Percentiles rank a stretch among this genome's conserved stretches.
Conservation (phyloP, 2,113 vertebrate species). For the Coturnix japonica region DNA sequence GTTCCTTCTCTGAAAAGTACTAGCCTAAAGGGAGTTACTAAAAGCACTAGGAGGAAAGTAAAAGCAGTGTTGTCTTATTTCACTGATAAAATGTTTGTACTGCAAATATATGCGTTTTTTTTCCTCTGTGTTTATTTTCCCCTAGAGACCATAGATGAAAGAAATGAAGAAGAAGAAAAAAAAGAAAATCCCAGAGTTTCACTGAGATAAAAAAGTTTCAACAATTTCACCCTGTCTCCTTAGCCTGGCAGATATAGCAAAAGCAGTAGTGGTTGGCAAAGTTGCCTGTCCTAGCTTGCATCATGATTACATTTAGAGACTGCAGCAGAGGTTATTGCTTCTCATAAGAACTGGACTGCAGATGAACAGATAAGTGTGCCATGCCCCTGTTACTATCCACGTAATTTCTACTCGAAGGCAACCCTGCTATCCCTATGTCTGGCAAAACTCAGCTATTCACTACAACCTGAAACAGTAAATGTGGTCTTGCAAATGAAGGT, state of each 20-base stretch:
- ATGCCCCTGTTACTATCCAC: too few relatives aligned
- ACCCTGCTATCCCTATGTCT: not conserved
- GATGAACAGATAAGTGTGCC: not conserved
- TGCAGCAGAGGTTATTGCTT: not conserved
- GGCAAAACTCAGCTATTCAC: not conserved
- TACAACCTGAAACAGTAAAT: not conserved
- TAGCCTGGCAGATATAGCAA: not conserved
- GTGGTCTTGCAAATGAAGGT: not conserved
- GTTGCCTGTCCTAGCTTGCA: not conserved
- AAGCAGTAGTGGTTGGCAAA: not conserved
- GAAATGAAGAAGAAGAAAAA: not conserved
- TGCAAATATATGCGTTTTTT: not conserved
- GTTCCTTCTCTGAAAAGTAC: constrained; percentile 25
- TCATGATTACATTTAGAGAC: not conserved
- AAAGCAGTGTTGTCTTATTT: not conserved
- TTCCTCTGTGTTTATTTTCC: not conserved
- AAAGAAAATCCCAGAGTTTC: not conserved
- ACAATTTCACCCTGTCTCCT: not conserved
- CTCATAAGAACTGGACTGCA: not conserved
- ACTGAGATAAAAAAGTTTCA: not conserved
- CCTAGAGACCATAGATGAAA: not conserved
- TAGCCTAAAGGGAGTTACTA: constrained; percentile 29
- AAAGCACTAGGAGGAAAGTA: constrained; percentile 23
- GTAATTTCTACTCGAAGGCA: accelerated
- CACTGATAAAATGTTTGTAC: not conserved